Conservation (phyloP, 2,113 vertebrate genomes). For the Stictonetta naevosa region DNA sequence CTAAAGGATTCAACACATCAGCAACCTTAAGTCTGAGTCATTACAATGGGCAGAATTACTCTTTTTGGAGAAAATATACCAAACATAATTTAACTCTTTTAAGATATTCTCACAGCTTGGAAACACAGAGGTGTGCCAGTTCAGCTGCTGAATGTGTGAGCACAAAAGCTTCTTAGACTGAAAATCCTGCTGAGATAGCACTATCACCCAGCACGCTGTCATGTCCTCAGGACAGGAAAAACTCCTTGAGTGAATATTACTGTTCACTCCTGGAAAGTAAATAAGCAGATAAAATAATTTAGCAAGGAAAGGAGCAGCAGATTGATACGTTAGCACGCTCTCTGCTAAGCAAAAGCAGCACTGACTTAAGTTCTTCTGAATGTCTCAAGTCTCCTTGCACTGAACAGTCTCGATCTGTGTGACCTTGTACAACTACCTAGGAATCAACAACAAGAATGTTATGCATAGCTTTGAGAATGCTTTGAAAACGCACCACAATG, state of each 20-base stretch:
- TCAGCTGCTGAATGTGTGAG: slow-evolving; percentile 16
- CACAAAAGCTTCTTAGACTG: background rate
- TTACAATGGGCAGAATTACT: background rate
- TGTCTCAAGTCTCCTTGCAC: background rate
- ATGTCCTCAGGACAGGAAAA: background rate
- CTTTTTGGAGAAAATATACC: background rate
- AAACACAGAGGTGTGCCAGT: background rate
- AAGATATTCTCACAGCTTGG: background rate
- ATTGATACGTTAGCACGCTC: slow-evolving; percentile 34
- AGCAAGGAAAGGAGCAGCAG: slow-evolving; percentile 38
- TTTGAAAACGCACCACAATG: background rate
- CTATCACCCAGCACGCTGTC: background rate
- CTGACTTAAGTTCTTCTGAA: background rate
- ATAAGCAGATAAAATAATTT: background rate
- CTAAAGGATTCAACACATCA: background rate
- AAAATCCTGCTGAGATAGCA: slow-evolving; percentile 1
- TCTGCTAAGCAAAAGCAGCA: slow-evolving; percentile 33
- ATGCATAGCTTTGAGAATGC: background rate
- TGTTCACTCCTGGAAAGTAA: background rate
- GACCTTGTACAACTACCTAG: background rate
- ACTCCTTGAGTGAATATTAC: background rate
- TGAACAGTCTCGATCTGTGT: background rate
- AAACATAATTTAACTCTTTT: background rate
- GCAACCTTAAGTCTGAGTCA: background rate
- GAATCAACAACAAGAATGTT: background rate